Conservation (phyloP, 2,888 invertebrate genomes). For the Stenodera caucasica region DNA sequence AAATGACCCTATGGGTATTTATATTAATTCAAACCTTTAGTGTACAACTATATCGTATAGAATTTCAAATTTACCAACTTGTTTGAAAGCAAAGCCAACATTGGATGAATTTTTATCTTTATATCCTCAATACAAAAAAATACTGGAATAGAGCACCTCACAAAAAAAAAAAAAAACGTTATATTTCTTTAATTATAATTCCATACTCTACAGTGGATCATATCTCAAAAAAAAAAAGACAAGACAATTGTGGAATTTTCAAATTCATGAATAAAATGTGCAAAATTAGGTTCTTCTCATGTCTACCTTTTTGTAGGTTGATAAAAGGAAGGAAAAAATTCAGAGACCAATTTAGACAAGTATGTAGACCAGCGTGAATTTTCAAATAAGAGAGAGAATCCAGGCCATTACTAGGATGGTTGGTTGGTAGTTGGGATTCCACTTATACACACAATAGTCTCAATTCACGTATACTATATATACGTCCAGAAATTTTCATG, state of each 20-base stretch:
- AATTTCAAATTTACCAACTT: background rate
- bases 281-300: background rate
- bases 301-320: background rate
- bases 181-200: too few species aligned
- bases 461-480: background rate
- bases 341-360: conserved; percentile 30
- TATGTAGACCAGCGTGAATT: conserved; percentile 31
- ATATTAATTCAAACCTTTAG: background rate
- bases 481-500: conserved; percentile 29
- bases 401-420: conserved; percentile 15
- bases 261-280: too few species aligned
- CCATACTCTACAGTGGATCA: too few species aligned
- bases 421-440: conserved; percentile 12
- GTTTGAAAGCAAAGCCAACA: too few species aligned
- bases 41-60: background rate
- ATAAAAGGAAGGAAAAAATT: conserved; percentile 24
- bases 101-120: too few species aligned
- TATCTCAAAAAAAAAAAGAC: too few species aligned
- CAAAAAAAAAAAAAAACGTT: too few species aligned
- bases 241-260: too few species aligned
- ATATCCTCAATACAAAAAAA: too few species aligned
- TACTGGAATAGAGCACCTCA: too few species aligned
- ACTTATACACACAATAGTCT: background rate
- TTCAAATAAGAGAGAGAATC: conserved; percentile 16
- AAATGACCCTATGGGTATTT: background rate